Evolutionary conservation across 2,888 invertebrate species (phyloP).

Genomic region (Noctuana brunneofusca): DNA sequence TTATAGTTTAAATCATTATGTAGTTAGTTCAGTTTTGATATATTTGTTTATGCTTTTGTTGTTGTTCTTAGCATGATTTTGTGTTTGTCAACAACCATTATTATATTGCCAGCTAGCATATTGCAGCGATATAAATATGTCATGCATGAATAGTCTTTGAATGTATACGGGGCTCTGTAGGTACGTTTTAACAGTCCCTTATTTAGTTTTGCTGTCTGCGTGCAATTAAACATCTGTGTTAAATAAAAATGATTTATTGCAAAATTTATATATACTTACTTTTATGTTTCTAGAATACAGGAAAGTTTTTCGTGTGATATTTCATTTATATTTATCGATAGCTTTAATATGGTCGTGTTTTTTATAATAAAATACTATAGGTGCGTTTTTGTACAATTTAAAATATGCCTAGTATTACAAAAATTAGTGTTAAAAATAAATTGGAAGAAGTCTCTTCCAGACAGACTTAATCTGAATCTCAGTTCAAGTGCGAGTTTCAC

Average conservation of each 20-base stretch:
- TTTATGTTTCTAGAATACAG: neutral
- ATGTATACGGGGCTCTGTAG: too few species aligned
- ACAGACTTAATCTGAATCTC: neutral
- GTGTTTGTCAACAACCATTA: neutral
- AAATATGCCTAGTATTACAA: too few species aligned
- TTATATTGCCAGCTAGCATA: neutral
- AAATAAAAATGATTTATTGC: too few species aligned
- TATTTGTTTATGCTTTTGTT: neutral
- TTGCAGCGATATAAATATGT: neutral
- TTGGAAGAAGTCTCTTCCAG: neutral
- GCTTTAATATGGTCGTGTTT: neutral
- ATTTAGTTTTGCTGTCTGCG: too few species aligned
- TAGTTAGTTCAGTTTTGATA: too few species aligned
- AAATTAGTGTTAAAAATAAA: neutral
- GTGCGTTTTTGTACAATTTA: too few species aligned
- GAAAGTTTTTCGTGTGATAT: neutral
- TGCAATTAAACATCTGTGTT: too few species aligned
- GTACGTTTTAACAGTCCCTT: too few species aligned
- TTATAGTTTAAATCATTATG: too few species aligned
- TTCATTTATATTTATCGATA: neutral
- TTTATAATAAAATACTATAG: too few species aligned
- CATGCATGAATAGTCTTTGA: neutral
- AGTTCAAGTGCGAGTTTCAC: too few species aligned
- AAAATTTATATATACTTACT: neutral
- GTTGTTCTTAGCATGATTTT: neutral